Base-by-base conservation (phyloP, 2,888 invertebrate genomes). In the Diaphora mendica region DNA sequence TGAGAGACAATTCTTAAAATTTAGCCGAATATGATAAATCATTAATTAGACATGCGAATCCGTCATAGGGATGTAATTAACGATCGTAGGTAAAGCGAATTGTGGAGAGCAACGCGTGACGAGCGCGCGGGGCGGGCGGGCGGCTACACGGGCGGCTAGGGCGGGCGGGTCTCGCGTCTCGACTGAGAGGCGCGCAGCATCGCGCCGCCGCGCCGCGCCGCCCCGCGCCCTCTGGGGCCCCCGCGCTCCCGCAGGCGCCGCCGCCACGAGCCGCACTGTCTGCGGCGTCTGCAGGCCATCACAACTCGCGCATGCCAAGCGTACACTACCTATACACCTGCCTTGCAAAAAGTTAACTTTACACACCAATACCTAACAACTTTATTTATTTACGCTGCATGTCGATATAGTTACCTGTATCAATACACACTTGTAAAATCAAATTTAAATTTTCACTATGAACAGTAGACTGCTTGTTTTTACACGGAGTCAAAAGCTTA, bases 171-270 rank as follows among this genome's bases (percentile, higher is more conserved):
- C 93, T 94, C 95, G 95, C 95, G 95, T 94, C 96, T 96, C 96
- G 96, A 97, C 97, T 96, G 96, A 96, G 96, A 96, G 95, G 95
- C 96, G 95, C 95, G 94, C 96, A 95, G 96, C 96, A 96, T 96
- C 96, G 96, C 95, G 93, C 94, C 96, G 96, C 95, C 96, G 96
- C 95, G 95, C 94, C 95, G 93, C 94, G 92, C 94, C 92, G 92
- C 92, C 88, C 89, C 94, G 90, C 87, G 84, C 70, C 87, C 79
- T 48, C 80, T 77, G 81, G 77, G 77, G 77, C 83, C 82, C 76
- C 87, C 79, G 80, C 78, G 82, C 79, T 75, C 78, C 82, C 82
- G 59, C 70, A 83, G 93, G 92, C 92, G 92, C 94, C 92, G 91
- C 91, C 84, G 87, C 90, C 77, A 84, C 87, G 85, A 90, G 91